Percentiles rank a stretch among this genome's conserved stretches.
These are phyloP conservation scores for Brevipalpus yothersi DNA, from an alignment of 1,140 invertebrate genomes.

Conservation along the genomic window DNA sequence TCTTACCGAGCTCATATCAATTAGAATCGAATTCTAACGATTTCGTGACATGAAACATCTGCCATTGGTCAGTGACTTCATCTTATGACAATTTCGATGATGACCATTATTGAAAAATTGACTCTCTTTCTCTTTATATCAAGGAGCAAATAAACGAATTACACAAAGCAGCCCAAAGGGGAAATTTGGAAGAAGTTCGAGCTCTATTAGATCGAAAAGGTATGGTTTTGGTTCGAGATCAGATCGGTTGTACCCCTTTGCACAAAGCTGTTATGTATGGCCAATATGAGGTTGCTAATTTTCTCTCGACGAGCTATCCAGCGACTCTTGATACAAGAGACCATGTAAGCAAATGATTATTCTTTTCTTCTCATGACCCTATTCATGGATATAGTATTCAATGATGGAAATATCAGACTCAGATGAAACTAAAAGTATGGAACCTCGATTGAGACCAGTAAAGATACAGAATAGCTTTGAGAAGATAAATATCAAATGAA, in stretches of 20 bases:
- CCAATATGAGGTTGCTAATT: constrained; percentile 46
- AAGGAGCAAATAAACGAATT: constrained; percentile 15
- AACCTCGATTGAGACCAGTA: too few species aligned
- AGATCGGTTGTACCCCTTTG: constrained; percentile 61
- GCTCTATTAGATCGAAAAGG: constrained; percentile 62
- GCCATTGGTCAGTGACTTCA: too few species aligned
- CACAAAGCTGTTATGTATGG: constrained; percentile 81
- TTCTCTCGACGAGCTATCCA: constrained; percentile 24
- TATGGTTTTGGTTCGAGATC: constrained; percentile 61
- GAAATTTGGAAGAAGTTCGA: constrained; percentile 56
- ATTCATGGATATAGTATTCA: too few species aligned
- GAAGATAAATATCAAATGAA: too few species aligned
- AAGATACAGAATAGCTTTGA: too few species aligned
- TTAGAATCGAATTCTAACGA: too few species aligned
- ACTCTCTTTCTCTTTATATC: neutral
- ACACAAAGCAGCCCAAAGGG: constrained; percentile 51
- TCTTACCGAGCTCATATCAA: too few species aligned
- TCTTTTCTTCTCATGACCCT: too few species aligned
- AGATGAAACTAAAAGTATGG: too few species aligned
- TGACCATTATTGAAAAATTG: neutral
- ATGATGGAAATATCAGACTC: too few species aligned
- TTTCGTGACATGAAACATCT: too few species aligned
- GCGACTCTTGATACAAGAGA: constrained; percentile 11
- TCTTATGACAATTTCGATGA: too few species aligned
- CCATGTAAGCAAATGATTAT: constrained; percentile 7